Conservation (phyloP, 2,113 vertebrate species). For the Shinisaurus crocodilurus region DNA sequence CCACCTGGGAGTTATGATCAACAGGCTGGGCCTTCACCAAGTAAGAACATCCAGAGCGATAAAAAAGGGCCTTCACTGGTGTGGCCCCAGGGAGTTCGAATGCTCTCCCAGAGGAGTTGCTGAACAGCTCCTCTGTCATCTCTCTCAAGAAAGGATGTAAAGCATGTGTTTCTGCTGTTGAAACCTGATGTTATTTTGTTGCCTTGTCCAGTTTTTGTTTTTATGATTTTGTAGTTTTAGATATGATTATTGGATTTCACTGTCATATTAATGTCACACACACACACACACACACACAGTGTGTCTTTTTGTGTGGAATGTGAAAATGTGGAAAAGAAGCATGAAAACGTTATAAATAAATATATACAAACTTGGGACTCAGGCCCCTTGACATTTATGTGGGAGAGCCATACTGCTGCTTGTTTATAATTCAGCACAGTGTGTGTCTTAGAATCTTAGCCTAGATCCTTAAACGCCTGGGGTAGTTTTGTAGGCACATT, state of each 20-base stretch:
- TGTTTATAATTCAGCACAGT: not conserved
- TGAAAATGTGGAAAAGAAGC: too few species aligned
- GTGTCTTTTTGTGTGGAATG: too few species aligned
- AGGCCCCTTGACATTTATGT: not conserved
- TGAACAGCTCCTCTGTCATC: not conserved
- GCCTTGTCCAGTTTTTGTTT: not conserved
- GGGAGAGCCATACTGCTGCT: not conserved
- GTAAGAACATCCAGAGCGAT: not conserved
- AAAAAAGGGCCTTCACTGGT: not conserved
- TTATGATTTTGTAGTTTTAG: not conserved
- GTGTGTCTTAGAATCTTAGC: not conserved
- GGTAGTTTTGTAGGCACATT: not conserved
- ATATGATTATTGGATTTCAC: too few species aligned
- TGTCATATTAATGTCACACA: too few species aligned
- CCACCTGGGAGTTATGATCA: not conserved
- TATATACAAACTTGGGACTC: too few species aligned
- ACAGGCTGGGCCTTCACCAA: not conserved
- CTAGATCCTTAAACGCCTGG: not conserved
- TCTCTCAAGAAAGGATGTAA: not conserved
- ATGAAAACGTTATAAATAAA: too few species aligned
- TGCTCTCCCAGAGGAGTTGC: not conserved
- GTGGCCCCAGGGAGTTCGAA: not conserved
- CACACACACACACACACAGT: not conserved
- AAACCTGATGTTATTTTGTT: not conserved
- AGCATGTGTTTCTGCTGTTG: not conserved